Evolutionary conservation across 2,113 vertebrate species (phyloP).

Genomic region (Triplophysa rosa): DNA sequence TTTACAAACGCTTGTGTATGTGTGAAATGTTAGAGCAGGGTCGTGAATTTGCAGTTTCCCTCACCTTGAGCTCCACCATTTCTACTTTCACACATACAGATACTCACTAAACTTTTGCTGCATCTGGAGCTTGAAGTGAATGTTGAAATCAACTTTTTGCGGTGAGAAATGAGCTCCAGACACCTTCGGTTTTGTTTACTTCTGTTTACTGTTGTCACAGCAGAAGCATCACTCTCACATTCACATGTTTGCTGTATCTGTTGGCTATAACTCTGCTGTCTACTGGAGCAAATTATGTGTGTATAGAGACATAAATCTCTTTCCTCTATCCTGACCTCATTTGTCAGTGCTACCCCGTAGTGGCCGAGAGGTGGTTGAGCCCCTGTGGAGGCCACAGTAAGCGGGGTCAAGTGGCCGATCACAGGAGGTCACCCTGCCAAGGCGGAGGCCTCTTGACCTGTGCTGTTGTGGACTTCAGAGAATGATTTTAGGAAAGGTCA

Average conservation of each 20-base stretch:
- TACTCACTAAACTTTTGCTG: neutral
- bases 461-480: constrained; percentile 49
- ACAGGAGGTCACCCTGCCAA: constrained; percentile 62
- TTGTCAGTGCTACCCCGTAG: constrained; percentile 59
- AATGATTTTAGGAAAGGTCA: constrained; percentile 62
- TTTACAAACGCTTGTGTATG: constrained; percentile 10
- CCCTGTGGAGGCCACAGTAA: constrained; percentile 58
- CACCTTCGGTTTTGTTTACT: constrained; percentile 19
- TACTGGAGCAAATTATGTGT: constrained; percentile 20
- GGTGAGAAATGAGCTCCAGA: constrained; percentile 8
- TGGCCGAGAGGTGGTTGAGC: constrained; percentile 57
- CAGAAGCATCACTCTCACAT: constrained; percentile 7
- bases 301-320: constrained; percentile 66
- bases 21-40: neutral
- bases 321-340: constrained; percentile 67
- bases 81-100: constrained; percentile 32
- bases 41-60: constrained; percentile 47
- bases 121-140: neutral
- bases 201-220: constrained; percentile 1
- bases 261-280: constrained; percentile 1
- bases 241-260: neutral
- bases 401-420: constrained; percentile 75
- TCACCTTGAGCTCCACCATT: constrained; percentile 45
- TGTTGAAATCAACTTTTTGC: neutral
- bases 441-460: constrained; percentile 66